Percentiles rank a stretch among this genome's conserved stretches.
Conservation (phyloP, 2,888 invertebrate genomes). For the Mesochorus sp. region DNA sequence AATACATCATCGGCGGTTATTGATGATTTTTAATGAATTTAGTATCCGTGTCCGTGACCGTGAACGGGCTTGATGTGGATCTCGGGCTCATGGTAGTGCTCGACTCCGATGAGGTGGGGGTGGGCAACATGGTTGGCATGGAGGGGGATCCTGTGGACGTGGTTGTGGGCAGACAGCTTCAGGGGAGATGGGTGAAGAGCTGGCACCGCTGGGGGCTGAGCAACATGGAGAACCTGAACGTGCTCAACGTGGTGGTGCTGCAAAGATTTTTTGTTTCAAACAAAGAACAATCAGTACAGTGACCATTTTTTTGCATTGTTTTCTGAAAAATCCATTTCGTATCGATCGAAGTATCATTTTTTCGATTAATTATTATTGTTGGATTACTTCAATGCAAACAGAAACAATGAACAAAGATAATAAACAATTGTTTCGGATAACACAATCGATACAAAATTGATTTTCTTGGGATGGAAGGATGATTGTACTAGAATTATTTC, state of each 20-base stretch:
- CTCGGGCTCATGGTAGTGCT: conserved; percentile 83
- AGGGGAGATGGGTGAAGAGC: conserved; percentile 78
- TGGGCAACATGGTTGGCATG: conserved; percentile 80
- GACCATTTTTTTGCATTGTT: too few species aligned
- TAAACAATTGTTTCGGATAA: too few species aligned
- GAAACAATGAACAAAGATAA: too few species aligned
- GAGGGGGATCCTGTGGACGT: conserved; percentile 73
- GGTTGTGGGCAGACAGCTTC: conserved; percentile 74
- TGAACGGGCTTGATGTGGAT: conserved; percentile 84
- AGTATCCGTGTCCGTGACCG: conserved; percentile 82
- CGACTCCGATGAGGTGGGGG: conserved; percentile 84
- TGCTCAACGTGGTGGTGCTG: conserved; percentile 63
- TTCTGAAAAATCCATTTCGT: too few species aligned
- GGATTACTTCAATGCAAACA: too few species aligned
- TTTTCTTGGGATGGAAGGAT: too few species aligned
- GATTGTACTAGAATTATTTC: too few species aligned
- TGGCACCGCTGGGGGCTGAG: conserved; percentile 76
- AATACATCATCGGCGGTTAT: conserved; percentile 23
- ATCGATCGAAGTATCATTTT: too few species aligned
- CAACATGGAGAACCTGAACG: conserved; percentile 74
- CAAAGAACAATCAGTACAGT: too few species aligned
- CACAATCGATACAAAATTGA: too few species aligned
- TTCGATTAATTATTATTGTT: too few species aligned
- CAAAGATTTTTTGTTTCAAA: background rate
- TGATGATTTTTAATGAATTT: conserved; percentile 44